phyloP scores from a whole-genome alignment of 1,140 invertebrate species.

The Gryon sp. region DNA sequence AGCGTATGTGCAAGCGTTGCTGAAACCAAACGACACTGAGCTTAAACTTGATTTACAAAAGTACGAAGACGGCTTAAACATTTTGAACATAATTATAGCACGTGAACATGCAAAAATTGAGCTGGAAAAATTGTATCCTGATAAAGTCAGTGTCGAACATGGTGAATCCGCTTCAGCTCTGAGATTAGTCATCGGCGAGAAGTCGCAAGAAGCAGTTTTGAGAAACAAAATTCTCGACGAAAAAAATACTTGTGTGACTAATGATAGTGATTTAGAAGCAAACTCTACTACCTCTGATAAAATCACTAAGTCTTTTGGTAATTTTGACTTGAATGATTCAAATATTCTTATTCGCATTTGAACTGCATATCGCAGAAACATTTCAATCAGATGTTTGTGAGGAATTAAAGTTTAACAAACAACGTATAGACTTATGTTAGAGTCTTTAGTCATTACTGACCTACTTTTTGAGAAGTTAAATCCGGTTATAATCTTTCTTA shows the following conservation, averaged over 20 bases:
- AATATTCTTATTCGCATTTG: too few species aligned
- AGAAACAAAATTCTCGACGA: slow-evolving; percentile 24
- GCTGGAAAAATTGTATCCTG: slow-evolving; percentile 63
- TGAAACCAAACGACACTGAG: slow-evolving; percentile 86
- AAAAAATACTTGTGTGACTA: slow-evolving; percentile 1
- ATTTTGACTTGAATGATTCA: too few species aligned
- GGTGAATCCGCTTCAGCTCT: slow-evolving; percentile 54
- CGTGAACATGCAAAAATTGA: slow-evolving; percentile 83
- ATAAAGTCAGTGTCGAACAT: slow-evolving; percentile 63
- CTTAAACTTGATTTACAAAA: slow-evolving; percentile 86
- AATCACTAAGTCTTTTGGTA: slow-evolving; percentile 67
- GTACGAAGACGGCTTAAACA: slow-evolving; percentile 86
- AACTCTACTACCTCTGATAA: slow-evolving; percentile 55
- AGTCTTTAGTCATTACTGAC: too few species aligned
- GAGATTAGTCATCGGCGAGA: slow-evolving; percentile 62
- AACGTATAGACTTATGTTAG: too few species aligned
- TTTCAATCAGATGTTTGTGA: neutral
- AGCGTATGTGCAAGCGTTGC: slow-evolving; percentile 86
- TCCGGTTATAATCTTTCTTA: too few species aligned
- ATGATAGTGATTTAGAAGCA: slow-evolving; percentile 34
- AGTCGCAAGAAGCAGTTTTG: slow-evolving; percentile 47
- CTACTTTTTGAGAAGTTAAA: too few species aligned
- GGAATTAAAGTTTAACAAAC: neutral
- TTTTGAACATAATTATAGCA: slow-evolving; percentile 88
- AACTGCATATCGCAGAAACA: too few species aligned